These are phyloP conservation scores for Lissonota sp. DNA, from an alignment of 2,888 invertebrate species.

Conservation along the genomic window DNA sequence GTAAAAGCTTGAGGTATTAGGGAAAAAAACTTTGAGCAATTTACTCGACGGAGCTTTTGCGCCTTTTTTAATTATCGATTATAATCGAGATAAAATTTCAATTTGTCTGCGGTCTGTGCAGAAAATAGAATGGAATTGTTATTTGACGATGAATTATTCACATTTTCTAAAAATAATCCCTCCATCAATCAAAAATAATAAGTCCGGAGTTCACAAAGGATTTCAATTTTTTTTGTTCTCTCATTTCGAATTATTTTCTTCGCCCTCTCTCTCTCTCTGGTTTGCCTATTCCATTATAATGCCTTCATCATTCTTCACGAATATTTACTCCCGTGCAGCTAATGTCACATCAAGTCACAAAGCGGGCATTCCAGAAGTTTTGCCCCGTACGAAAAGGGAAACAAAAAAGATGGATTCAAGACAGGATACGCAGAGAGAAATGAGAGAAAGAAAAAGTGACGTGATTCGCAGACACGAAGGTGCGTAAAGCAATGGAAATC, in stretches of 20 bases:
- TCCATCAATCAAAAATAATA: too few relatives aligned
- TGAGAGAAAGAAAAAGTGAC: conserved; percentile 9
- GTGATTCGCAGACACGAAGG: conserved; percentile 30
- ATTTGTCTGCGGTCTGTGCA: too few relatives aligned
- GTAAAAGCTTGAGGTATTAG: too few relatives aligned
- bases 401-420: neutral
- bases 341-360: conserved; percentile 16
- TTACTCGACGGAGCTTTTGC: too few relatives aligned
- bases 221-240: neutral
- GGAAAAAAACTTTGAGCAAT: too few relatives aligned
- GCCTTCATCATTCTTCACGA: conserved; percentile 3
- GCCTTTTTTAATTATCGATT: too few relatives aligned
- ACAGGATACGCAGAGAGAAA: conserved; percentile 9
- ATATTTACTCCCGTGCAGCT: neutral
- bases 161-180: too few relatives aligned
- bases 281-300: neutral
- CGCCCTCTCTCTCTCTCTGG: neutral
- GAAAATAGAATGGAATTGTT: too few relatives aligned
- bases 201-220: too few relatives aligned
- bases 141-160: too few relatives aligned
- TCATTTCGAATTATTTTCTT: neutral
- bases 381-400: neutral
- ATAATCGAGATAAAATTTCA: too few relatives aligned
- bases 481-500: conserved; percentile 21
- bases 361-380: neutral